These are phyloP conservation scores for Amphimallon solstitiale DNA, from an alignment of 2,888 invertebrate species.

Conservation along the genomic window DNA sequence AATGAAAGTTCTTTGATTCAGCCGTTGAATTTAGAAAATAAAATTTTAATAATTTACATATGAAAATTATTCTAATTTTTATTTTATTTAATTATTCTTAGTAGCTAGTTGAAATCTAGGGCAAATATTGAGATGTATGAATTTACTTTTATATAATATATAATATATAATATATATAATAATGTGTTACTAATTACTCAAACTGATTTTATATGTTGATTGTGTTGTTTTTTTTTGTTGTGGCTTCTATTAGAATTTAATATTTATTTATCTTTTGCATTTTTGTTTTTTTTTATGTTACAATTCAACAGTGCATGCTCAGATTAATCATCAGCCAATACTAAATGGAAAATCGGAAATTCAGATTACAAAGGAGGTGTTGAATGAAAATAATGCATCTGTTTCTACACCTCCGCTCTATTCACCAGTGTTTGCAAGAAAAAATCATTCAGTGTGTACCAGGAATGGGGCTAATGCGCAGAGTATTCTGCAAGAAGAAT, in stretches of 20 bases:
- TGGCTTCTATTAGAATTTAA: not conserved
- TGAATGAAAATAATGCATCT: not conserved
- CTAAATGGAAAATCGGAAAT: not conserved
- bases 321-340: not conserved
- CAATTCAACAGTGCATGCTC: slow-evolving; percentile 16
- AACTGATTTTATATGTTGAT: not conserved
- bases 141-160: too few relatives aligned
- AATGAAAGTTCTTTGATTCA: too few relatives aligned
- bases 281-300: slow-evolving; percentile 24
- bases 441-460: not conserved
- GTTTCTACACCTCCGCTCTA: not conserved
- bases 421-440: slow-evolving; percentile 9
- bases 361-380: not conserved
- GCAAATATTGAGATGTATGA: too few relatives aligned
- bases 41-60: too few relatives aligned
- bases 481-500: too few relatives aligned
- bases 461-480: not conserved
- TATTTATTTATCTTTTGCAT: not conserved
- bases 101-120: too few relatives aligned
- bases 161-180: too few relatives aligned
- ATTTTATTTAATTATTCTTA: too few relatives aligned
- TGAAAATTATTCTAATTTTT: too few relatives aligned
- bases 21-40: too few relatives aligned
- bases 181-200: too few relatives aligned
- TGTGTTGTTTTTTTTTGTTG: not conserved